Evolutionary conservation across 1,140 invertebrate species (phyloP).

Genomic region (Harpegnathos saltator): DNA sequence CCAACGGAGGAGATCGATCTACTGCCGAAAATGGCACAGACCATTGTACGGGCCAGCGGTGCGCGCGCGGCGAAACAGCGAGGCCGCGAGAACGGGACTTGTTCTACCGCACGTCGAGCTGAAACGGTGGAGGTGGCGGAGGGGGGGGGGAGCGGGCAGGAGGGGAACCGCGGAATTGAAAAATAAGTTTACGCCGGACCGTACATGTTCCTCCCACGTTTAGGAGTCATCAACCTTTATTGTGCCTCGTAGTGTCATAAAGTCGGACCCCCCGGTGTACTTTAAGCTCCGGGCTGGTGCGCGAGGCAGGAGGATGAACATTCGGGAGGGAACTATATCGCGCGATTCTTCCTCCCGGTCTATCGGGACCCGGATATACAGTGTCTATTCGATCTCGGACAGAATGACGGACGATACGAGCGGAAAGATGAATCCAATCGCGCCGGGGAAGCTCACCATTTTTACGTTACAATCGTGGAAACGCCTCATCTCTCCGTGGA

Average conservation of each 20-base stretch:
- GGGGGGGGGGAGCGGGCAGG: no score
- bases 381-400: constrained; percentile 38
- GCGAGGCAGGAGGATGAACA: constrained; percentile 14
- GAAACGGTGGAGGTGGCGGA: background rate
- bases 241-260: constrained; percentile 57
- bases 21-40: constrained; percentile 17
- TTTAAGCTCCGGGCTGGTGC: background rate
- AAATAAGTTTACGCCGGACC: constrained; percentile 68
- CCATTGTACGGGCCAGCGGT: background rate
- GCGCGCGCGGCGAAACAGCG: background rate
- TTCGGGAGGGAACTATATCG: constrained; percentile 13
- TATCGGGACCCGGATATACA: constrained; percentile 60
- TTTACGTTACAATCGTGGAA: constrained; percentile 42
- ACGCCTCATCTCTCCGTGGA: background rate
- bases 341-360: constrained; percentile 48
- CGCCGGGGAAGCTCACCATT: constrained; percentile 13
- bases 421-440: constrained; percentile 61
- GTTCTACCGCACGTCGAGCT: background rate
- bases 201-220: constrained; percentile 40
- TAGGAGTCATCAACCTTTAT: constrained; percentile 72
- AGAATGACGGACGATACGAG: constrained; percentile 55
- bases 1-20: constrained; percentile 34
- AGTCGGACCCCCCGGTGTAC: constrained; percentile 20
- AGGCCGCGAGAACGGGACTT: constrained; percentile 1
- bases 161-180: constrained; percentile 63